Conservation (phyloP, 1,140 invertebrate genomes). For the Bilobella aurantiaca region DNA sequence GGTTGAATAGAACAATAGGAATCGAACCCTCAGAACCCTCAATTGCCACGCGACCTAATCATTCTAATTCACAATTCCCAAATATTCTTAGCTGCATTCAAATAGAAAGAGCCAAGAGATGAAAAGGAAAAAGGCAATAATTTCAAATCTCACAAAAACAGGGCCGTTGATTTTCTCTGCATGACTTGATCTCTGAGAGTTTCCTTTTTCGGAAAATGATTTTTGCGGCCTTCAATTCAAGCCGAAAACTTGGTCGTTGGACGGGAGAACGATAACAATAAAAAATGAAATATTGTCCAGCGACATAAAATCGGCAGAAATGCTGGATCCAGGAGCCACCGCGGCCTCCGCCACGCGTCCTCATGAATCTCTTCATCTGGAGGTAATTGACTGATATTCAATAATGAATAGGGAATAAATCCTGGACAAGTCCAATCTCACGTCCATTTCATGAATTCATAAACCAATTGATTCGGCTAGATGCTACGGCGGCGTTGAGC, state of each 20-base stretch:
- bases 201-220: conserved; percentile 3
- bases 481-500: no score
- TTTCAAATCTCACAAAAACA: not conserved
- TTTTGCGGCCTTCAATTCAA: not conserved
- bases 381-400: conserved; percentile 5
- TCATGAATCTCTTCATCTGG: conserved; percentile 3
- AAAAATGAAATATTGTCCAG: conserved; percentile 4
- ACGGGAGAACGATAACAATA: conserved; percentile 1
- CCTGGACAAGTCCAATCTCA: not conserved
- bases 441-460: not conserved
- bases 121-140: not conserved
- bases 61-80: not conserved
- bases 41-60: conserved; percentile 28
- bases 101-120: no score
- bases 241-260: not conserved
- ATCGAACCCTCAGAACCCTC: not conserved
- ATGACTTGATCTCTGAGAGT: not conserved
- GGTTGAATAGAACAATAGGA: not conserved
- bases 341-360: not conserved
- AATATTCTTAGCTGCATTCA: no score
- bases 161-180: not conserved
- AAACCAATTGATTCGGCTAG: not conserved
- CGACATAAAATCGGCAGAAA: not conserved
- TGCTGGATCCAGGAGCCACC: not conserved
- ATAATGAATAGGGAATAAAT: not conserved